phyloP scores from a whole-genome alignment of 2,797 vertebrate species.

The Sphenopsis melanotis region DNA sequence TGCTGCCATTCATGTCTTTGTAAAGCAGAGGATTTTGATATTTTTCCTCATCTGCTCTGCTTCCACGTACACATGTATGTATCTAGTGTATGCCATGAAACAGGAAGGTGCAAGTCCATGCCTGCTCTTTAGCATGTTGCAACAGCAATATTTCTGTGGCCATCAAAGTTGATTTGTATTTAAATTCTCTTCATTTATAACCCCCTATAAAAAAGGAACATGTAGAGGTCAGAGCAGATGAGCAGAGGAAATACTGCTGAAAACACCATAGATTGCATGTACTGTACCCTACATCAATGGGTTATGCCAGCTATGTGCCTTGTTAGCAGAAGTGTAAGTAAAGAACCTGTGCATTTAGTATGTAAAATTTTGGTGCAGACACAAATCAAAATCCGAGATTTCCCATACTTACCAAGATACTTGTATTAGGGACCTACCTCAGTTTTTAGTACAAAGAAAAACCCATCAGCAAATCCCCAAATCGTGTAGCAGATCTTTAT shows the following conservation, averaged over 20 bases:
- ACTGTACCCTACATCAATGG: not conserved
- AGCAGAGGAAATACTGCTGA: not conserved
- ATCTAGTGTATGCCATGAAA: not conserved
- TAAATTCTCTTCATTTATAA: not conserved
- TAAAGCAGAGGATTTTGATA: not conserved
- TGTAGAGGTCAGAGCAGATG: not conserved
- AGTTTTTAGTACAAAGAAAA: not conserved
- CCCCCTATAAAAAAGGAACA: not conserved
- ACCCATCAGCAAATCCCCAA: not conserved
- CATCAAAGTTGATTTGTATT: not conserved
- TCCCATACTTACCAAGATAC: not conserved
- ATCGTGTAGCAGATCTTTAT: not conserved
- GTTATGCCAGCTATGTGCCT: not conserved
- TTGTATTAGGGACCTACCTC: not conserved
- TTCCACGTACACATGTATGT: not conserved
- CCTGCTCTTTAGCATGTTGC: not conserved
- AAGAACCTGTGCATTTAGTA: not conserved
- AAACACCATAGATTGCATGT: not conserved
- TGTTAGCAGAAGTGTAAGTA: not conserved
- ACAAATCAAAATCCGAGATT: not conserved
- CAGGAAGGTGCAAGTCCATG: not conserved
- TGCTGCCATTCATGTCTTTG: not conserved
- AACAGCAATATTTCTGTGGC: not conserved
- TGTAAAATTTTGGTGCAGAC: not conserved
- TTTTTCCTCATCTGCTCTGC: not conserved